Conservation (phyloP, 2,113 vertebrate species). For the Neolamprologus caudopunctatus region DNA sequence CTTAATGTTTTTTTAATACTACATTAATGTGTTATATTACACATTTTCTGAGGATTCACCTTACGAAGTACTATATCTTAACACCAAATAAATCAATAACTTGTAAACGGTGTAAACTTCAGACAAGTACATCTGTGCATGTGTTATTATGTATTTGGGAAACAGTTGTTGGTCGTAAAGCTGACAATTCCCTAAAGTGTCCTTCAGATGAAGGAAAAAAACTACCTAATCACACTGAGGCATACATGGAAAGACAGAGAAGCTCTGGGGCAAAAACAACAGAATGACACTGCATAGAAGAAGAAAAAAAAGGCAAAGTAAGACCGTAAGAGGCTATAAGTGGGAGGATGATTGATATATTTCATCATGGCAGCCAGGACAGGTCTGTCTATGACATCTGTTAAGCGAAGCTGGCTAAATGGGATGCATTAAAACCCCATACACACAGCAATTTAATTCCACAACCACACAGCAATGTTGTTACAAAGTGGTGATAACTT, state of each 20-base stretch:
- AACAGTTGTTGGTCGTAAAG: not conserved
- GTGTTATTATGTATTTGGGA: not conserved
- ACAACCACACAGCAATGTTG: conserved; percentile 59
- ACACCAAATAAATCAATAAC: not conserved
- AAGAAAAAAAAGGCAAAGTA: conserved; percentile 6
- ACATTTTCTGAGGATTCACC: not conserved
- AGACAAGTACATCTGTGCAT: not conserved
- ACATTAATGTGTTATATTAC: not conserved
- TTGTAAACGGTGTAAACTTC: not conserved
- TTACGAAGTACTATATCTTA: not conserved
- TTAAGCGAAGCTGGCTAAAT: conserved; percentile 61
- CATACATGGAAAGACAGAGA: not conserved
- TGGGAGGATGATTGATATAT: conserved; percentile 70
- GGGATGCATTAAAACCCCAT: conserved; percentile 69
- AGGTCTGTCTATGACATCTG: conserved; percentile 68
- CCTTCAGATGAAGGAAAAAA: conserved; percentile 24
- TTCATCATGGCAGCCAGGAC: conserved; percentile 65
- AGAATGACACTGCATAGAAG: conserved; percentile 6
- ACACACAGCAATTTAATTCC: conserved; percentile 57
- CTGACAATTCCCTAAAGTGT: conserved; percentile 2
- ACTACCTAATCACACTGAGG: not conserved
- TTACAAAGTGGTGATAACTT: conserved; percentile 64
- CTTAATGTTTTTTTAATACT: not conserved
- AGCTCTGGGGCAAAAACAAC: conserved; percentile 16
- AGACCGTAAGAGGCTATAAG: conserved; percentile 42